Evolutionary conservation across 2,888 invertebrate species (phyloP), one percentile per base, ranked within the genome.

Genomic region (Congeria kusceri): DNA sequence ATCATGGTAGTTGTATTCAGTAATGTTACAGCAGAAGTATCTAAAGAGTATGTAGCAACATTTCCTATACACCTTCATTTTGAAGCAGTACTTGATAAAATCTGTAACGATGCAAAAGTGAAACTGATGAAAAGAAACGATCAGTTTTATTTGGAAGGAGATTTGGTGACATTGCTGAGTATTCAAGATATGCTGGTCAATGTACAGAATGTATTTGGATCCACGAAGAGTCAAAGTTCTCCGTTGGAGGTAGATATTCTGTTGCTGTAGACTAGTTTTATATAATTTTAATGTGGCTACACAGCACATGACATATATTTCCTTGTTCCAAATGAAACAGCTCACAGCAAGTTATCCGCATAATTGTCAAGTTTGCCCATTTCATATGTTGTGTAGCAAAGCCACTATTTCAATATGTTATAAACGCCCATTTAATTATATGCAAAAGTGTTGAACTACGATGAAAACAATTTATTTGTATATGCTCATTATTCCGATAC

Each of bases 61-160:
- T 88, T 87, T 74, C 86, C 87, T 23, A 49, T 74, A 15, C 83
- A 85, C 58, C 86, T 85, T 76, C 86, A 87, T 71, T 85, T 87
- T 64, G 73, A 75, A 65, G 83, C 80, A 15, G 80, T 87, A 81
- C 64, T 89, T 63, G 65, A 72, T 56, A 80, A 76, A 61, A 80
- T 88, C 64, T 80, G 87, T 49, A 75, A 87, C 5, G 86, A 87
- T 76, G 80, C 81, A 63, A 84, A 84, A 47, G 87, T 87, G 25
- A 39, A 39, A 39, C 39, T 39, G 9, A 11, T 39, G 1, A 39
- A 39, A 39, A 39, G 9, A 39, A 39, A 66, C 56, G 53, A 76
- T 5, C 46, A 46, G 0, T 80, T 71, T 44, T 56, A 61, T 11
- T 63, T 77, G 23, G 81, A 86, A 62, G 88, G 88, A 25, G 65